phyloP scores from a whole-genome alignment of 2,888 invertebrate genomes.

The Drosophila tanythrix region DNA sequence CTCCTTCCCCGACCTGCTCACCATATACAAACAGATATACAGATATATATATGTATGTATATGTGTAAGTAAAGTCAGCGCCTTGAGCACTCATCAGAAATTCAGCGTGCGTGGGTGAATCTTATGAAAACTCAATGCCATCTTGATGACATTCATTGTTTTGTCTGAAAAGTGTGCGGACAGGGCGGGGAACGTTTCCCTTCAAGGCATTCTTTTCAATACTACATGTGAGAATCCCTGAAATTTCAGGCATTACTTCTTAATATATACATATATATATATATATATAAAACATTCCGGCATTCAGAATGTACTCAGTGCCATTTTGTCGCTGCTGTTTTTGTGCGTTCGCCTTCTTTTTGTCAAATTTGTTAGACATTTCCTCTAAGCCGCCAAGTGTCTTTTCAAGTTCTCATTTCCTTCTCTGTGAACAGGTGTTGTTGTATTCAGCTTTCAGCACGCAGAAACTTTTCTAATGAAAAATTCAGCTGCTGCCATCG shows the following conservation, averaged over 20 bases:
- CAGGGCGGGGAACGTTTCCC: background rate
- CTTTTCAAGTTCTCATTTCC: slow-evolving; percentile 57
- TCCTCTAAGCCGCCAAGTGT: slow-evolving; percentile 44
- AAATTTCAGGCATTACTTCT: slow-evolving; percentile 56
- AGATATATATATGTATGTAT: background rate
- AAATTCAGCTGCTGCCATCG: slow-evolving; percentile 51
- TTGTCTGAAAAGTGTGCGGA: slow-evolving; percentile 43
- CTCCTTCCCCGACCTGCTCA: background rate
- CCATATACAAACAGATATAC: background rate
- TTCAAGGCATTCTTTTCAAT: slow-evolving; percentile 33
- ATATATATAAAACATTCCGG: slow-evolving; percentile 39
- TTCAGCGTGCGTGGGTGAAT: slow-evolving; percentile 70
- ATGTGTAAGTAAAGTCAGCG: slow-evolving; percentile 27
- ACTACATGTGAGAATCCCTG: slow-evolving; percentile 21
- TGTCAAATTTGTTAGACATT: slow-evolving; percentile 31
- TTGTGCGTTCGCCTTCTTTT: slow-evolving; percentile 7
- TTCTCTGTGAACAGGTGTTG: slow-evolving; percentile 40
- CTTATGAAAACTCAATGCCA: slow-evolving; percentile 76
- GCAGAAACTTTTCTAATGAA: slow-evolving; percentile 66
- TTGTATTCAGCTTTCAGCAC: slow-evolving; percentile 18
- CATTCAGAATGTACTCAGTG: slow-evolving; percentile 25
- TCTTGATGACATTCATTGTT: slow-evolving; percentile 78
- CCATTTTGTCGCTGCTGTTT: background rate
- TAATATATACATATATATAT: slow-evolving; percentile 21
- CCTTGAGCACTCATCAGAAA: slow-evolving; percentile 65